Evolutionary conservation across 1,140 invertebrate species (phyloP), one percentile per base, ranked within the genome.

Genomic region (Theocolax elegans): DNA sequence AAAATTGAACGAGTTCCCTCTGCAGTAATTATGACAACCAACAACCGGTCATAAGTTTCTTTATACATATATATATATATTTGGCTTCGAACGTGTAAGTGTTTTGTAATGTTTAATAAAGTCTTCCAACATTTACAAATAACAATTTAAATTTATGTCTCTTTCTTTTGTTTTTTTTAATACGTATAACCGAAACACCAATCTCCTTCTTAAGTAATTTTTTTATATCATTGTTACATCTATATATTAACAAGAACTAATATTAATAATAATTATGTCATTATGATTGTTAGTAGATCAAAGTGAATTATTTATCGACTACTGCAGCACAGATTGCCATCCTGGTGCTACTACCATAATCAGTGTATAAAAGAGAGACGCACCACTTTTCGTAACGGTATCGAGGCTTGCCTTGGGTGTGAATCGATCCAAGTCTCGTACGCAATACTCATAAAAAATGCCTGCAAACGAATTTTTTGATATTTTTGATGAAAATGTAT

Each of bases 281-380:
- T n/a, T n/a, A n/a, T n/a, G n/a, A n/a, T n/a, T n/a, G n/a, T n/a
- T n/a, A n/a, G n/a, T n/a, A n/a, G n/a, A n/a, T n/a, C n/a, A 7
- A 53, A 31, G n/a, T 2, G 10, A 56, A 31, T 56, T 56, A 56
- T 56, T 56, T 35, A 56, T 35, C 29, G n/a, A 35, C n/a, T n/a
- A n/a, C 19, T 31, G 29, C 35, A 23, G 21, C 17, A 3, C 38
- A 19, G 35, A 25, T 42, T 38, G 56, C 42, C 56, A 59, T 59
- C 38, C 19, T 58, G 19, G 19, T 35, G 56, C 19, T 4, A 42
- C 35, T 59, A 23, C 56, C 56, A 59, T 59, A 42, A 59, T 40
- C 56, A 35, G 56, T 12, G 13, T 59, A 40, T 23, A 59, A 35
- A 23, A 21, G 21, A 25, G 19, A n/a, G n/a, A 19, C 0, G 13